phyloP scores from a whole-genome alignment of 2,888 invertebrate genomes.

The Brenthis daphne region DNA sequence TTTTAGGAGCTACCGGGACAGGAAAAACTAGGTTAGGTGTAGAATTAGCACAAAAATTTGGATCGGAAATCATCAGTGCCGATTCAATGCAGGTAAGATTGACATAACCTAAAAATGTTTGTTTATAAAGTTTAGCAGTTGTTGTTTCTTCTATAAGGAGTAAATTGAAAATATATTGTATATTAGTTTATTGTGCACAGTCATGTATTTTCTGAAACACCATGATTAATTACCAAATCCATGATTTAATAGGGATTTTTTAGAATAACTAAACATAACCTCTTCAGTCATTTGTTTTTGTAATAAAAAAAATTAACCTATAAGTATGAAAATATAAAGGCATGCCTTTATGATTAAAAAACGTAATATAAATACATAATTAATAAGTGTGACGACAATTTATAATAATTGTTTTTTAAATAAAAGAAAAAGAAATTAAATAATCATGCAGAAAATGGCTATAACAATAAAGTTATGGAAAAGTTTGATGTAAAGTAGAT shows the following conservation, averaged over 20 bases:
- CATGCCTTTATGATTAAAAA: not conserved
- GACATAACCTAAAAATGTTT: conserved; percentile 60
- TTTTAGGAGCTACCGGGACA: conserved; percentile 97
- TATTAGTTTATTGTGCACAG: not conserved
- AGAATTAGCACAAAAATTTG: conserved; percentile 92
- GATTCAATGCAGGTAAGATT: conserved; percentile 98
- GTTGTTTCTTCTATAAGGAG: not conserved
- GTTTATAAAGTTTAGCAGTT: conserved; percentile 10
- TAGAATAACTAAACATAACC: conserved; percentile 22
- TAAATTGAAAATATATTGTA: not conserved
- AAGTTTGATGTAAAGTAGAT: too few relatives aligned
- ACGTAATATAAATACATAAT: too few relatives aligned
- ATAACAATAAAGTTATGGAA: too few relatives aligned
- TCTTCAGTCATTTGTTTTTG: conserved; percentile 14
- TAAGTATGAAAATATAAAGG: not conserved
- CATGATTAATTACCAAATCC: too few relatives aligned
- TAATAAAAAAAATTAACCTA: too few relatives aligned
- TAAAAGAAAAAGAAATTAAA: too few relatives aligned
- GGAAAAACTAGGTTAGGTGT: conserved; percentile 98
- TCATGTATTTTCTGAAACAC: too few relatives aligned
- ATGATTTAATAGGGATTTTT: not conserved
- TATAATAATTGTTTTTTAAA: too few relatives aligned
- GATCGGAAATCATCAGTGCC: conserved; percentile 97
- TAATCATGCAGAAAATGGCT: too few relatives aligned
- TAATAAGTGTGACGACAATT: too few relatives aligned